Conservation (phyloP, 2,797 vertebrate genomes). For the Malacoraja senta region DNA sequence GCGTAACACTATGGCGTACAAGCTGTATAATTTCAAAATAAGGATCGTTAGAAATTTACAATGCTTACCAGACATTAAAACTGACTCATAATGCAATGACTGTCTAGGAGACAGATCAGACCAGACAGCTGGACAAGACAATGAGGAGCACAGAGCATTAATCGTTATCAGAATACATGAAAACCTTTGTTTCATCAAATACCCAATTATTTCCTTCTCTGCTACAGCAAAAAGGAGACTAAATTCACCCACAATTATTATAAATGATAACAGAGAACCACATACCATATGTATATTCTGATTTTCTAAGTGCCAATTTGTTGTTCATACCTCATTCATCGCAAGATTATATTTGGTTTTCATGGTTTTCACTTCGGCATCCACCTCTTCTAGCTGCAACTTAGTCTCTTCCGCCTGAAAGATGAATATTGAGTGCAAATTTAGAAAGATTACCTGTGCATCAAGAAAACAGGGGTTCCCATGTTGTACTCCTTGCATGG, state of each 20-base stretch:
- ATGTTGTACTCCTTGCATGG: not conserved
- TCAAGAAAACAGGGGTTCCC: constrained; percentile 42
- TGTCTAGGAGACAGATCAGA: constrained; percentile 85
- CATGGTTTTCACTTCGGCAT: constrained; percentile 43
- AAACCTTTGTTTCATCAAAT: constrained; percentile 85
- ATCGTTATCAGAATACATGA: constrained; percentile 65
- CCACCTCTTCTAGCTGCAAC: constrained; percentile 36
- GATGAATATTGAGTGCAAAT: constrained; percentile 34
- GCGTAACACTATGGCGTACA: constrained; percentile 52
- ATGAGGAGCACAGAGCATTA: constrained; percentile 74
- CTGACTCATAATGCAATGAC: constrained; percentile 80
- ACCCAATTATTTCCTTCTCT: constrained; percentile 81
- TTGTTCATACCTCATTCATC: constrained; percentile 51
- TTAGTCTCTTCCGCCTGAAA: constrained; percentile 47
- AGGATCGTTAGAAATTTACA: constrained; percentile 91
- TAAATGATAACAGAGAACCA: constrained; percentile 42
- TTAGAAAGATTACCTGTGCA: constrained; percentile 23
- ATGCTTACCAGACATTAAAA: constrained; percentile 93
- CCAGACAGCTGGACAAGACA: constrained; percentile 79
- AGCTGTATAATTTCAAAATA: constrained; percentile 90
- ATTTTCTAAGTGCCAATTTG: constrained; percentile 18
- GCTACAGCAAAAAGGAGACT: constrained; percentile 70
- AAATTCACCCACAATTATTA: constrained; percentile 41
- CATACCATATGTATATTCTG: constrained; percentile 6
- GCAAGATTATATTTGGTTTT: constrained; percentile 43